Conservation (phyloP, 2,113 vertebrate species). For the Telmatochromis sp. region DNA sequence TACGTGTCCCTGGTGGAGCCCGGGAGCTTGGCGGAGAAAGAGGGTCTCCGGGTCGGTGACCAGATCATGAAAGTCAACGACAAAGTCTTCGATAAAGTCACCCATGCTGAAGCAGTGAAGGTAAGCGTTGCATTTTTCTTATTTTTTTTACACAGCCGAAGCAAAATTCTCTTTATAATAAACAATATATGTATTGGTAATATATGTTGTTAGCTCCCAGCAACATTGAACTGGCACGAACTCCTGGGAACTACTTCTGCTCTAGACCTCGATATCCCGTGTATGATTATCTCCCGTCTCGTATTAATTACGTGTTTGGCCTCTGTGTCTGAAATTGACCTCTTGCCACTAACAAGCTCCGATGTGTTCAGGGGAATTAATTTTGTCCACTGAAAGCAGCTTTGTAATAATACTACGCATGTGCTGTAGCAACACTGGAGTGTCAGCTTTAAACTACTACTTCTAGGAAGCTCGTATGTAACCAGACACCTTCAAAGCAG, state of each 20-base stretch:
- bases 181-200: not conserved
- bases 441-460: not conserved
- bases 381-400: not conserved
- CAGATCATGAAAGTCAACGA: conserved; percentile 95
- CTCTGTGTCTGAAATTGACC: not conserved
- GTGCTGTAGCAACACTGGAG: not conserved
- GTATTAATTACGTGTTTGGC: not conserved
- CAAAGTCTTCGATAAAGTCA: conserved; percentile 85
- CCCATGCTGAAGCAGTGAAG: conserved; percentile 92
- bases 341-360: not conserved
- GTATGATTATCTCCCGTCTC: not conserved
- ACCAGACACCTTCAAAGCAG: conserved; percentile 23
- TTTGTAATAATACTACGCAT: not conserved
- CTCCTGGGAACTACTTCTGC: not conserved
- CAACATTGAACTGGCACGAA: not conserved
- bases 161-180: not conserved
- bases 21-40: conserved; percentile 88
- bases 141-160: not conserved
- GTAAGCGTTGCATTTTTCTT: conserved; percentile 53
- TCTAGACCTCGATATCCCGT: not conserved
- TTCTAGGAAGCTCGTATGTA: conserved; percentile 4
- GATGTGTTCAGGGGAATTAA: not conserved
- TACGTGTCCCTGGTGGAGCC: conserved; percentile 95
- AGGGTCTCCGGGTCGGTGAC: conserved; percentile 88
- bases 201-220: not conserved